Percentiles rank a stretch among this genome's conserved stretches.
These are phyloP conservation scores for Enoplosus armatus DNA, from an alignment of 2,797 vertebrate species.

Conservation along the genomic window DNA sequence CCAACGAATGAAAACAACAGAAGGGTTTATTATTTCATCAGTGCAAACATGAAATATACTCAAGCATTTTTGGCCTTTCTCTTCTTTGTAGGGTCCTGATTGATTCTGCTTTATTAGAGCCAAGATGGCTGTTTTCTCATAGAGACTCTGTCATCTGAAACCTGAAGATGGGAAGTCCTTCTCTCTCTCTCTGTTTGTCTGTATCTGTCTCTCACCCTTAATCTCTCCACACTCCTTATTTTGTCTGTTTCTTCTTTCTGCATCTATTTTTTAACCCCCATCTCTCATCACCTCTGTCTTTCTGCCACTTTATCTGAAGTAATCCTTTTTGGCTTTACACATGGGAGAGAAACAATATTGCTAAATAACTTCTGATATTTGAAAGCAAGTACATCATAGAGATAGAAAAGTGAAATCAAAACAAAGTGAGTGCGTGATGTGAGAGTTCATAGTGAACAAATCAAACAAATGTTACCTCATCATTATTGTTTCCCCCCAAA, in stretches of 20 bases:
- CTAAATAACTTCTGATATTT: neutral
- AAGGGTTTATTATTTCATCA: neutral
- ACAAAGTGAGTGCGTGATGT: neutral
- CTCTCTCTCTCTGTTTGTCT: neutral
- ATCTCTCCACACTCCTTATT: neutral
- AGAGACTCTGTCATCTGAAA: slow-evolving; percentile 4
- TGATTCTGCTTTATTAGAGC: slow-evolving; percentile 9
- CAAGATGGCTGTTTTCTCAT: neutral
- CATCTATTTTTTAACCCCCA: neutral
- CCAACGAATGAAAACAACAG: neutral
- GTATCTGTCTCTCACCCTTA: neutral
- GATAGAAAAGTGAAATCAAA: neutral
- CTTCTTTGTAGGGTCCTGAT: neutral
- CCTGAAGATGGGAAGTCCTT: slow-evolving; percentile 16
- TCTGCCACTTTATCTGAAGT: slow-evolving; percentile 11
- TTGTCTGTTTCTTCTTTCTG: neutral
- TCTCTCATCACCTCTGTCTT: neutral
- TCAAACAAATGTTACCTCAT: neutral
- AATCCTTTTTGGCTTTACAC: neutral
- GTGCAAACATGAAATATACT: neutral
- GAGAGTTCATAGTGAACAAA: neutral
- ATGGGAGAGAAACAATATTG: neutral
- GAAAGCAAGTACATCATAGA: neutral
- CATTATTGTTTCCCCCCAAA: neutral
- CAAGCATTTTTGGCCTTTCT: neutral